Base-by-base conservation (phyloP, 2,797 vertebrate genomes). In the Leucoraja ocellata region DNA sequence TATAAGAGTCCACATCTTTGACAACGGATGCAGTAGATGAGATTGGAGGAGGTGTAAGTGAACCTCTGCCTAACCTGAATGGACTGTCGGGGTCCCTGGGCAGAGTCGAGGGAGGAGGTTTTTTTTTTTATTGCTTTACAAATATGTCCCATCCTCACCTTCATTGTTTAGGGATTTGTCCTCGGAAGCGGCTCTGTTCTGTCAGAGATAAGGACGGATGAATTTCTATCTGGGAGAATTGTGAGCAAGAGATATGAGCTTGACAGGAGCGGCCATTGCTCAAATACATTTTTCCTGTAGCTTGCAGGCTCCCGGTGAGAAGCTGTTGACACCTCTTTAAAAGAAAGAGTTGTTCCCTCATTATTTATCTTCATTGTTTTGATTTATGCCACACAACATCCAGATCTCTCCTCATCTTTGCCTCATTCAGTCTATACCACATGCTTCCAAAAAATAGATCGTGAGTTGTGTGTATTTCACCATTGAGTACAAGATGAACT, bases 141-240 rank as follows among this genome's bases (percentile, higher is more conserved):
- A 73, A 46, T 46, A 23, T 65, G 23, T 21, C 36, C 36, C 23
- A 7, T 11, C 18, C 23, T 25, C 71, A 73, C 90, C 71, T 73
- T 46, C 68, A 91, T 74, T 74, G 32, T 71, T 74, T 25, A 54
- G 65, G 54, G 68, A 28, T 46, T 91, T 73, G 71, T 74, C 71
- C 18, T 91, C 65, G 25, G 8, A 74, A 65, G 10, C 0, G 4
- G 5, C 36, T 16, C 16, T 74, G 68, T 2, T 36, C 10, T 91
- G 90, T 74, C 90, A 91, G 73, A 91, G 68, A 73, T 13, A 90
- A 73, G 71, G 90, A 91, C 28, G 23, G 68, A 91, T 91, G 65
- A 46, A 91, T 91, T 91, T 46, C 90, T 21, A 91, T 74, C 36
- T 23, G 10, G 36, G 71, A 91, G 65, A 74, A 74, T 73, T 71